Conservation (phyloP, 2,797 vertebrate species). For the Pelodytes ibericus region DNA sequence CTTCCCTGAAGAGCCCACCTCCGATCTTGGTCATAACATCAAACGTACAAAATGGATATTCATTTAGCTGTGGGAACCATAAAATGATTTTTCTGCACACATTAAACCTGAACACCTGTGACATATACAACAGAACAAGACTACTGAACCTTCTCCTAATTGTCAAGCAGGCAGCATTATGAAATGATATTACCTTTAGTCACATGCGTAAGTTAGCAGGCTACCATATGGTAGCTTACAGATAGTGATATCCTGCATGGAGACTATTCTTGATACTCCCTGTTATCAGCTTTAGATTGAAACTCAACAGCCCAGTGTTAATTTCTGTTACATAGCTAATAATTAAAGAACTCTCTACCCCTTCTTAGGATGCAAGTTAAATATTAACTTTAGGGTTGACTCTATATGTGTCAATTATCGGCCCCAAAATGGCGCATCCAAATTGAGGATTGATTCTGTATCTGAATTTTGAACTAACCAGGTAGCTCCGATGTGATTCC, state of each 20-base stretch:
- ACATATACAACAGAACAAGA: neutral
- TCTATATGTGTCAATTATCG: too few relatives aligned
- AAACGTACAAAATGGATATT: too few relatives aligned
- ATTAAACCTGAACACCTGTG: too few relatives aligned
- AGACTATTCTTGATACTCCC: slow-evolving; percentile 48
- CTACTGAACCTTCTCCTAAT: neutral
- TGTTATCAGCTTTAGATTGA: slow-evolving; percentile 58
- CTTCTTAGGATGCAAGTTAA: slow-evolving; percentile 58
- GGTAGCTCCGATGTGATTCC: too few relatives aligned
- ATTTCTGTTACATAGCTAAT: slow-evolving; percentile 59
- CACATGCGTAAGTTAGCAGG: neutral
- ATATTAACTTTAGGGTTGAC: slow-evolving; percentile 58
- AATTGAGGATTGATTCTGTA: too few relatives aligned
- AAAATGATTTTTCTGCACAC: too few relatives aligned
- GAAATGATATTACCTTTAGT: neutral
- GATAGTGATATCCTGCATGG: slow-evolving; percentile 29
- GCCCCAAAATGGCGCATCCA: too few relatives aligned
- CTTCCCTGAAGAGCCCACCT: too few relatives aligned
- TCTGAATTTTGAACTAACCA: too few relatives aligned
- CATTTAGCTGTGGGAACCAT: too few relatives aligned
- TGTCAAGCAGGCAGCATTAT: neutral
- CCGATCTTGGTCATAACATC: too few relatives aligned
- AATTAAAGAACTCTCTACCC: neutral
- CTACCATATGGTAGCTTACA: slow-evolving; percentile 4
- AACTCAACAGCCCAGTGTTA: slow-evolving; percentile 50